Conservation (phyloP, 1,140 invertebrate species). For the Andrena cerasifolii region DNA sequence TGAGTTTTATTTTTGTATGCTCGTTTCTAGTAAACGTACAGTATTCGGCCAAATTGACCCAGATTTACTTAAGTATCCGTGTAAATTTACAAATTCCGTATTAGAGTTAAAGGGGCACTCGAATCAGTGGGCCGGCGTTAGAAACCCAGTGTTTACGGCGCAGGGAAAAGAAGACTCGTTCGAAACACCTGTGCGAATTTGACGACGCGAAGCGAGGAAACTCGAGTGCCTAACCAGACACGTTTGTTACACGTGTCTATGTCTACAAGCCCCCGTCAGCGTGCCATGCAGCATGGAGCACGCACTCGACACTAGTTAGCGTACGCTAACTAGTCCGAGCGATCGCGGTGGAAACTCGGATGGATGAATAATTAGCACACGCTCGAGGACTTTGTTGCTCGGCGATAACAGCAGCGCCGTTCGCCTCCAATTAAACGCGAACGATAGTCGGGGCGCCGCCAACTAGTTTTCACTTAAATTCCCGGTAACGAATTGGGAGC, state of each 20-base stretch:
- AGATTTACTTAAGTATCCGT: too few species aligned
- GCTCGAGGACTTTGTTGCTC: slow-evolving; percentile 24
- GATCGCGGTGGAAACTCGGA: slow-evolving; percentile 24
- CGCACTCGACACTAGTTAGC: slow-evolving; percentile 28
- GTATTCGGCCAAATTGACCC: too few species aligned
- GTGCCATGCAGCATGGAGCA: neutral
- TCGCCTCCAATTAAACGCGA: slow-evolving; percentile 27
- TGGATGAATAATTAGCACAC: slow-evolving; percentile 37
- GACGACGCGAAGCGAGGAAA: slow-evolving; percentile 14
- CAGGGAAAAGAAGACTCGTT: neutral
- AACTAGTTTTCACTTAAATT: too few species aligned
- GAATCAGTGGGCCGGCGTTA: neutral
- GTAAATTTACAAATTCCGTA: too few species aligned
- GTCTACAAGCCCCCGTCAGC: neutral
- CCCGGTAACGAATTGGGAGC: too few species aligned
- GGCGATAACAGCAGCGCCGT: neutral
- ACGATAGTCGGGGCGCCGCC: neutral
- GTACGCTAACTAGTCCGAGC: slow-evolving; percentile 20
- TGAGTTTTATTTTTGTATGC: too few species aligned
- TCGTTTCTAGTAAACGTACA: too few species aligned
- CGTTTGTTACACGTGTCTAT: slow-evolving; percentile 18
- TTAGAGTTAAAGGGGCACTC: too few species aligned
- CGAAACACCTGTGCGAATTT: slow-evolving; percentile 23
- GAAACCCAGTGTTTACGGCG: neutral
- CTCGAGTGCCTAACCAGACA: slow-evolving; percentile 25